Percentiles rank a stretch among this genome's conserved stretches.
Conservation (phyloP, 2,888 invertebrate species). For the Philereme transversata region DNA sequence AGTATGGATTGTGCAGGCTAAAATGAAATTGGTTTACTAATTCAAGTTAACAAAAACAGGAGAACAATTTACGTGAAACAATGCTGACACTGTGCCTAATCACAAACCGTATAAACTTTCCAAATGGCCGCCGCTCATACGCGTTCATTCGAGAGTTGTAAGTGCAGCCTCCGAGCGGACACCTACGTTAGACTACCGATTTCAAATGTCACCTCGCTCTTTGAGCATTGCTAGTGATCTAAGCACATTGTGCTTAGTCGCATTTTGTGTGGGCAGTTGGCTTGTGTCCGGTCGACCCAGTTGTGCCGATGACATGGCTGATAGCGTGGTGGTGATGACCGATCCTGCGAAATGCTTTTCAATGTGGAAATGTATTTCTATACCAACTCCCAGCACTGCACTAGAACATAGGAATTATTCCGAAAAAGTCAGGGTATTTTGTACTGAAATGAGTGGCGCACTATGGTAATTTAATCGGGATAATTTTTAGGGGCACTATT, state of each 20-base stretch:
- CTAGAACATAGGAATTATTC: too few species aligned
- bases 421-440: too few species aligned
- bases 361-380: slow-evolving; percentile 8
- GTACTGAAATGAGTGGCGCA: too few species aligned
- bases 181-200: slow-evolving; percentile 54
- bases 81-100: slow-evolving; percentile 1
- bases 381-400: too few species aligned
- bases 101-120: slow-evolving; percentile 40
- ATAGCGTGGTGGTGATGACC: slow-evolving; percentile 57
- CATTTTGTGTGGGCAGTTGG: slow-evolving; percentile 53
- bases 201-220: slow-evolving; percentile 52
- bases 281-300: slow-evolving; percentile 75
- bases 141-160: slow-evolving; percentile 36
- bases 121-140: slow-evolving; percentile 39
- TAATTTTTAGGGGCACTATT: too few species aligned
- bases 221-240: slow-evolving; percentile 50
- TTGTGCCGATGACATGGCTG: slow-evolving; percentile 67
- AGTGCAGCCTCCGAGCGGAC: slow-evolving; percentile 35
- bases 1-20: too few species aligned
- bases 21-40: too few species aligned
- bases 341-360: slow-evolving; percentile 33
- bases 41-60: not conserved
- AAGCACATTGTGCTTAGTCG: slow-evolving; percentile 37
- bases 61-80: slow-evolving; percentile 3
- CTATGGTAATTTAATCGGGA: too few species aligned